Evolutionary conservation across 2,797 vertebrate genomes (phyloP), one percentile per base, ranked within the genome.

Genomic region (Odontamblyopus rebecca): DNA sequence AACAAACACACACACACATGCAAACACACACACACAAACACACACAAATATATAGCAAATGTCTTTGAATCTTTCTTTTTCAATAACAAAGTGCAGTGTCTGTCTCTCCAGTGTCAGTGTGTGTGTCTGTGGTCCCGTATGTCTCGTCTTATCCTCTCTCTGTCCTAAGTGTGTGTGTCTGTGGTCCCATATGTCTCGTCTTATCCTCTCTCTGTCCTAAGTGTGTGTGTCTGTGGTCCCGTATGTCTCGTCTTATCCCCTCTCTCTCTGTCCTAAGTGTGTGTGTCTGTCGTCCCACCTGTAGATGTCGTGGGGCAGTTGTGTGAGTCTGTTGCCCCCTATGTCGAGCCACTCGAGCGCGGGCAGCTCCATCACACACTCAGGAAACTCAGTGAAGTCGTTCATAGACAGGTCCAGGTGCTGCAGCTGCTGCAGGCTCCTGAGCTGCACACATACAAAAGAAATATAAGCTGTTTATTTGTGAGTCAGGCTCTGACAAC

Each of bases 391-490:
- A 44, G 86, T 90, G 70, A 99, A 99, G 62, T 89, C 83, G 69
- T 99, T 99, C 96, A 98, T 96, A 81, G 95, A 97, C 80, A 99
- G 72, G 82, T 99, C 98, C 79, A 99, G 69, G 78, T 97, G 95
- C 66, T 93, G 93, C 69, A 99, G 94, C 73, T 92, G 95, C 72
- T 81, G 92, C 84, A 99, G 90, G 60, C 85, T 91, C 83, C 93
- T 92, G 15, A 98, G 82, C 97, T 99, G 71, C 68, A 62, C 18
- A 53, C 6, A 54, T 8, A 2, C 51, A 56, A 56, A 26, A 59
- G 57, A 59, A 26, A 57, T 11, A 57, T 38, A 7, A 9, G 35
- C 35, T 38, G 35, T 38, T 8, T 38, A 38, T 38, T 38, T 38
- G 8, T 1, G 35, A 7, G 7, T 38, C 9, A 38, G 35, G 35